These are phyloP conservation scores for Helleia helle DNA, from an alignment of 2,888 invertebrate genomes.

Conservation along the genomic window DNA sequence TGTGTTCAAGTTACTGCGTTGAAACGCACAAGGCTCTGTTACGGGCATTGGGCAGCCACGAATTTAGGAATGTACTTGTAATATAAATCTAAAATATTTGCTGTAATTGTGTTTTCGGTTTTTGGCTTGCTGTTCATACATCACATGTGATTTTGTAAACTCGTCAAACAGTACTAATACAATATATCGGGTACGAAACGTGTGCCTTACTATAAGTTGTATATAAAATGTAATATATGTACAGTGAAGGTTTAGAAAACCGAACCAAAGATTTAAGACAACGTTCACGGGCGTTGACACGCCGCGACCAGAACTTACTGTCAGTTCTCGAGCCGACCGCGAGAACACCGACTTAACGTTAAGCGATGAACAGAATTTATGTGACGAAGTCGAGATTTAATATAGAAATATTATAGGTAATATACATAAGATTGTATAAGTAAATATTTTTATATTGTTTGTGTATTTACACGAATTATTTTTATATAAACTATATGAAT, in stretches of 20 bases:
- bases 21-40: conserved; percentile 14
- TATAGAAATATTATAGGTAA: conserved; percentile 56
- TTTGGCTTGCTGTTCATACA: conserved; percentile 7
- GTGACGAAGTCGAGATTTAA: conserved; percentile 60
- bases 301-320: neutral
- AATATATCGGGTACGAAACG: neutral
- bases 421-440: conserved; percentile 59
- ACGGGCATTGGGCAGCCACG: neutral
- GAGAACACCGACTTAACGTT: conserved; percentile 30
- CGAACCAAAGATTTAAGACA: conserved; percentile 10
- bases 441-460: conserved; percentile 67
- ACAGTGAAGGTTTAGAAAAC: conserved; percentile 11
- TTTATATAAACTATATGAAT: conserved; percentile 60
- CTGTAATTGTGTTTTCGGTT: conserved; percentile 6
- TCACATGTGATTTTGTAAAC: conserved; percentile 2
- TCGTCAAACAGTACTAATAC: no score
- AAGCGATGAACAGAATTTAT: conserved; percentile 60
- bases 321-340: no score
- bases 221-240: conserved; percentile 12
- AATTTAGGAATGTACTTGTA: conserved; percentile 4
- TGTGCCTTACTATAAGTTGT: conserved; percentile 12
- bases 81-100: neutral
- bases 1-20: conserved; percentile 23
- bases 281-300: neutral
- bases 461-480: conserved; percentile 62